phyloP scores from a whole-genome alignment of 2,113 vertebrate species.

The Petroica traversi region DNA sequence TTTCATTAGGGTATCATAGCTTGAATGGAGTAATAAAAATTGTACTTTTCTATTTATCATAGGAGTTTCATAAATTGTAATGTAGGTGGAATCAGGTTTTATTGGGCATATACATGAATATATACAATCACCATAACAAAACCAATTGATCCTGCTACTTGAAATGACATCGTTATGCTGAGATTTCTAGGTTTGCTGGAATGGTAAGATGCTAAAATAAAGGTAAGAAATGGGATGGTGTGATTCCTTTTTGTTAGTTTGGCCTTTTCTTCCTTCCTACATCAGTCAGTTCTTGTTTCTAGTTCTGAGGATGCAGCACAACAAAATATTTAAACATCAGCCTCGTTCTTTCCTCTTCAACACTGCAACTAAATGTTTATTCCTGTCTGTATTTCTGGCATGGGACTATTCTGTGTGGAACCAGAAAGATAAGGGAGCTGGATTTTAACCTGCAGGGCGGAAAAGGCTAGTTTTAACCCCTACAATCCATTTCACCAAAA shows the following conservation, averaged over 20 bases:
- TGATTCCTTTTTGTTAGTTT: background rate
- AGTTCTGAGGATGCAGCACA: background rate
- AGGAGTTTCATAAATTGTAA: background rate
- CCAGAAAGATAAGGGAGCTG: background rate
- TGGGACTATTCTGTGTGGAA: background rate
- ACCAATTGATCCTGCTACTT: background rate
- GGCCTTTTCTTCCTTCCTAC: background rate
- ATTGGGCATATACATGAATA: background rate
- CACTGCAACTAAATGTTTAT: background rate
- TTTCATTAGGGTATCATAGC: background rate
- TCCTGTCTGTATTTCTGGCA: background rate
- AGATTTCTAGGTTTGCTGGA: background rate
- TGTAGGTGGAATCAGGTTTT: background rate
- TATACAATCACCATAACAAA: conserved; percentile 18
- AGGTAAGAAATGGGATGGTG: background rate
- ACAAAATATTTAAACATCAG: background rate
- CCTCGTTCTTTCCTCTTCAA: background rate
- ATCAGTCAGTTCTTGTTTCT: background rate
- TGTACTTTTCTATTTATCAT: background rate
- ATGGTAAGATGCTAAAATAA: background rate
- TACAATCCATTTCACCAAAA: background rate
- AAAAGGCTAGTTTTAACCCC: background rate
- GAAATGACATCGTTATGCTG: background rate
- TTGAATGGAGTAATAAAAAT: conserved; percentile 7
- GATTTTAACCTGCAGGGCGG: background rate